Evolutionary conservation across 1,140 invertebrate species (phyloP).

Genomic region (Bombus ignitus): DNA sequence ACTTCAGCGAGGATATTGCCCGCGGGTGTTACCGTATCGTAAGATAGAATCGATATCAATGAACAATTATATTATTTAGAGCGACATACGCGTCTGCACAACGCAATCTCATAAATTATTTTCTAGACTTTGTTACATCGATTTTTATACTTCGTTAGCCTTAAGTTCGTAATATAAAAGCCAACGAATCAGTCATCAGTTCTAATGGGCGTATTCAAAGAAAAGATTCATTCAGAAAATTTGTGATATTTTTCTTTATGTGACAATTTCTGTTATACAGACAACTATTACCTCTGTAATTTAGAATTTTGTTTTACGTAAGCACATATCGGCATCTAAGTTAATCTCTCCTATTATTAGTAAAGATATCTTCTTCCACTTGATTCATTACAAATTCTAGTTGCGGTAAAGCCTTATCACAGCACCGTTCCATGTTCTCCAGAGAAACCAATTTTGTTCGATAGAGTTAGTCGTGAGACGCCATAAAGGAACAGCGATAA

Average conservation of each 20-base stretch:
- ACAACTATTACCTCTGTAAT: not conserved
- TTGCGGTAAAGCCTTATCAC: not conserved
- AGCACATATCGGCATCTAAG: not conserved
- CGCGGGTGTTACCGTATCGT: not conserved
- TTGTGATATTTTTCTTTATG: not conserved
- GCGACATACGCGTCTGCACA: not conserved
- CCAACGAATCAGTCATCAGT: not conserved
- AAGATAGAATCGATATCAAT: conserved; percentile 2
- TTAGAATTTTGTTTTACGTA: not conserved
- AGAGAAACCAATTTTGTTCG: not conserved
- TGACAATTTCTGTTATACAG: too few relatives aligned
- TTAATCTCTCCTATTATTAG: not conserved
- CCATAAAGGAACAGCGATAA: conserved; percentile 9
- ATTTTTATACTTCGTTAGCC: not conserved
- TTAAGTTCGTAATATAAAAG: too few relatives aligned
- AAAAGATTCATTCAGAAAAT: not conserved
- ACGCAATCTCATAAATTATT: not conserved
- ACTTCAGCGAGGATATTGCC: conserved; percentile 15
- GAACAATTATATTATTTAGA: not conserved
- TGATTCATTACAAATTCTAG: not conserved
- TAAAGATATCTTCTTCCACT: not conserved
- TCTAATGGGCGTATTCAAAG: not conserved
- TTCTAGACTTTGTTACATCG: not conserved
- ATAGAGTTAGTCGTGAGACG: not conserved
- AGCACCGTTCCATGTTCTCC: not conserved